phyloP scores from a whole-genome alignment of 2,113 vertebrate genomes.

The Pseudorectes ferrugineus region DNA sequence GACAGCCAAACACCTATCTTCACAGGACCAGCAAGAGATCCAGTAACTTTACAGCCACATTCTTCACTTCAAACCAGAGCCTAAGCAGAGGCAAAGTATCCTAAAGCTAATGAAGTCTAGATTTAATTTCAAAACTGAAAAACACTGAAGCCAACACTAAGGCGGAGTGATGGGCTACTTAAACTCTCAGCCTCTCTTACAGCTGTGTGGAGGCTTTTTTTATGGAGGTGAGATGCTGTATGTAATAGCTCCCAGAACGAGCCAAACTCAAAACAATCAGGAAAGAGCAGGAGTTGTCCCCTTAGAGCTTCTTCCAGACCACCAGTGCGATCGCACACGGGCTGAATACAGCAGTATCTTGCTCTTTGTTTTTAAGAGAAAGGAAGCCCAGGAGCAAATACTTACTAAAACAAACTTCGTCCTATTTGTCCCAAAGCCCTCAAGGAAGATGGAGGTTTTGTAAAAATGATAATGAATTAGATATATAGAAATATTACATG shows the following conservation, averaged over 20 bases:
- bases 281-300: not conserved
- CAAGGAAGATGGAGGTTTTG: not conserved
- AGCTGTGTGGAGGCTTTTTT: not conserved
- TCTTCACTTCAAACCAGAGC: not conserved
- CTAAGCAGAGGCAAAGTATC: not conserved
- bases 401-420: not conserved
- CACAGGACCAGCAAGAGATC: not conserved
- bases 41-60: not conserved
- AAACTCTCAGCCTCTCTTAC: not conserved
- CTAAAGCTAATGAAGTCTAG: not conserved
- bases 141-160: not conserved
- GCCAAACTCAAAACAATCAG: not conserved
- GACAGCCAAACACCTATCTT: not conserved
- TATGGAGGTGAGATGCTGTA: not conserved
- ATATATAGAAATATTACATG: not conserved
- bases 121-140: not conserved
- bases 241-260: not conserved
- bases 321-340: rapidly evolving
- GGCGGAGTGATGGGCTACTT: not conserved
- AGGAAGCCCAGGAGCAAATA: not conserved
- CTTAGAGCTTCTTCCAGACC: not conserved
- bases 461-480: not conserved
- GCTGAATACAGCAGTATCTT: not conserved
- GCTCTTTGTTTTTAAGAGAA: not conserved
- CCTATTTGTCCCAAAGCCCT: not conserved